Evolutionary conservation across 2,113 vertebrate genomes (phyloP).

Genomic region (Etia nguti): DNA sequence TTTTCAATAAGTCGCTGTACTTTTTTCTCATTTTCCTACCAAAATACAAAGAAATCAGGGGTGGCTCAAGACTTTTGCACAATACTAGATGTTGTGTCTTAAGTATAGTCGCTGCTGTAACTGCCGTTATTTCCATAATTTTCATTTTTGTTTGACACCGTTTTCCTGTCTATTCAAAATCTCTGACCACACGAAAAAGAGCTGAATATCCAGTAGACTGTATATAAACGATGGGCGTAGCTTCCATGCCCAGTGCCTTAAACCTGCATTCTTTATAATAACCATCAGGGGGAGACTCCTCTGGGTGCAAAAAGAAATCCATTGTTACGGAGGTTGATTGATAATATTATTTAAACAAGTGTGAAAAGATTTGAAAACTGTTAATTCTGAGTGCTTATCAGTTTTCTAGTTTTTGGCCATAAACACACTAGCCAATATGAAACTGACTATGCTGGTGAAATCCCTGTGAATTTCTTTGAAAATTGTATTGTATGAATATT

Average conservation of each 20-base stretch:
- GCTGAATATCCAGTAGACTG: neutral
- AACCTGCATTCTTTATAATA: neutral
- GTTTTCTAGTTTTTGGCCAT: neutral
- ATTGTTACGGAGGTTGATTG: too few species aligned
- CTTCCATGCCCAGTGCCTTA: neutral
- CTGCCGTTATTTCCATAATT: neutral
- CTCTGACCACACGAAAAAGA: neutral
- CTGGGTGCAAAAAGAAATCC: neutral
- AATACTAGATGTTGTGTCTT: neutral
- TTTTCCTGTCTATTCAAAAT: neutral
- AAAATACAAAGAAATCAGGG: neutral
- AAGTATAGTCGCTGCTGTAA: neutral
- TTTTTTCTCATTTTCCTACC: neutral
- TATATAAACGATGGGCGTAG: neutral
- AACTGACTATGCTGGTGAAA: neutral
- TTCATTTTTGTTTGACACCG: fast-evolving
- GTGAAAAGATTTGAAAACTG: neutral
- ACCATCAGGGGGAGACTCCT: fast-evolving
- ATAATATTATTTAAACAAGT: too few species aligned
- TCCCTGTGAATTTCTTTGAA: neutral
- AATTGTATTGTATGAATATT: neutral
- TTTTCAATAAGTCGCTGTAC: neutral
- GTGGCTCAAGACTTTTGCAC: neutral
- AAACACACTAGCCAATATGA: neutral
- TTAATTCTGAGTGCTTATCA: neutral